Evolutionary conservation across 2,888 invertebrate species (phyloP).

Genomic region (Volucella inanis): DNA sequence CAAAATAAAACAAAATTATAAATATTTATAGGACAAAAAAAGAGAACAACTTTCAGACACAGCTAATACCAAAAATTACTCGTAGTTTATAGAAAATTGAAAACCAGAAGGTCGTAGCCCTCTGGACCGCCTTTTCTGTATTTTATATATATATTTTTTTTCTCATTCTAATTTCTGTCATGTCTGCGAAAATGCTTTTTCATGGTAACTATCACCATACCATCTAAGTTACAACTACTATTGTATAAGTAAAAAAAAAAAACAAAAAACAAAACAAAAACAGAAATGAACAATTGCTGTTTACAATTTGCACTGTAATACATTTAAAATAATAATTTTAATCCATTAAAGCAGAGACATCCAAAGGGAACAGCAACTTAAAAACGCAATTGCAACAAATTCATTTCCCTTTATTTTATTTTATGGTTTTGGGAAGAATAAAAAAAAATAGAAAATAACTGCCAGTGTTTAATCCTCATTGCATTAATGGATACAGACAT

Average conservation of each 20-base stretch:
- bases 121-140: conserved; percentile 69
- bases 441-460: conserved; percentile 50
- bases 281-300: conserved; percentile 5
- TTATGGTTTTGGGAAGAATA: no score
- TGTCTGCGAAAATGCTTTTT: conserved; percentile 62
- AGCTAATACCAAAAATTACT: conserved; percentile 78
- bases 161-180: conserved; percentile 47
- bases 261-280: background rate
- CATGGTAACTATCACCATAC: conserved; percentile 44
- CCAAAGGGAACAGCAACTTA: conserved; percentile 31
- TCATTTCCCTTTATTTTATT: conserved; percentile 20
- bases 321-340: conserved; percentile 15
- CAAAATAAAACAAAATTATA: conserved; percentile 47
- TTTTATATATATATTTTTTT: conserved; percentile 67
- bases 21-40: conserved; percentile 69
- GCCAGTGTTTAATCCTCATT: conserved; percentile 65
- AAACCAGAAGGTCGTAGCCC: conserved; percentile 46
- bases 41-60: conserved; percentile 64
- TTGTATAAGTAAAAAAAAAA: conserved; percentile 45
- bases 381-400: conserved; percentile 45
- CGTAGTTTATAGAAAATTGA: conserved; percentile 69
- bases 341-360: conserved; percentile 41
- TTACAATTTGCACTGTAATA: conserved; percentile 58
- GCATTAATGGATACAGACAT: conserved; percentile 49
- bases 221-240: conserved; percentile 63